Conservation (phyloP, 2,888 invertebrate genomes). For the Chrysomela aeneicollis region DNA sequence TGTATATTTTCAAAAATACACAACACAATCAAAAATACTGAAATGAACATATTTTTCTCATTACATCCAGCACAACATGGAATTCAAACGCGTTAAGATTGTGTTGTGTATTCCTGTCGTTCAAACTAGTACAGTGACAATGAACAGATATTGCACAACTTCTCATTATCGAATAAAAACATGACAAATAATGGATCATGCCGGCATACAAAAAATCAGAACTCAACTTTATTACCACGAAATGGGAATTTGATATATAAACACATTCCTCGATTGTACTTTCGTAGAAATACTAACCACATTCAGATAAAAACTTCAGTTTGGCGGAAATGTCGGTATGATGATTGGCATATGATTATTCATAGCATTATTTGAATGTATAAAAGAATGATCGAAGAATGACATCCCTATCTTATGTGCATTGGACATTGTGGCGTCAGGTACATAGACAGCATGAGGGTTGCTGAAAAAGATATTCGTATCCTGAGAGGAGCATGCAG, state of each 20-base stretch:
- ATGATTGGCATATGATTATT: constrained; percentile 61
- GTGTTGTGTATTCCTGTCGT: constrained; percentile 26
- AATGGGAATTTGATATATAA: constrained; percentile 4
- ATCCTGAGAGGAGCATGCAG: constrained; percentile 51
- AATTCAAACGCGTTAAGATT: not conserved
- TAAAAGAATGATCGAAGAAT: constrained; percentile 60
- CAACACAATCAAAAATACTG: constrained; percentile 17
- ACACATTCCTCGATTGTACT: constrained; percentile 43
- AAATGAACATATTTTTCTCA: not conserved
- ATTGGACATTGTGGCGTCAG: constrained; percentile 57
- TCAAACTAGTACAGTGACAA: constrained; percentile 24
- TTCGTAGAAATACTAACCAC: constrained; percentile 35
- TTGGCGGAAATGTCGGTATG: constrained; percentile 61
- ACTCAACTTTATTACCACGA: not conserved
- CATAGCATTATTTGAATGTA: constrained; percentile 56
- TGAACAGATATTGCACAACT: constrained; percentile 46
- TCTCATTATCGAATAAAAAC: constrained; percentile 30
- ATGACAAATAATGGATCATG: constrained; percentile 13
- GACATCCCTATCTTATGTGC: constrained; percentile 61
- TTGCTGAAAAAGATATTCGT: constrained; percentile 53
- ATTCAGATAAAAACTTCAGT: constrained; percentile 38
- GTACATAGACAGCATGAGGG: constrained; percentile 55
- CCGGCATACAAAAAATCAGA: constrained; percentile 8
- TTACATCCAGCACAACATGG: not conserved
- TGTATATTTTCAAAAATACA: constrained; percentile 29